These are phyloP conservation scores for Protobothrops flavoviridis DNA, from an alignment of 2,113 vertebrate species.

Conservation along the genomic window DNA sequence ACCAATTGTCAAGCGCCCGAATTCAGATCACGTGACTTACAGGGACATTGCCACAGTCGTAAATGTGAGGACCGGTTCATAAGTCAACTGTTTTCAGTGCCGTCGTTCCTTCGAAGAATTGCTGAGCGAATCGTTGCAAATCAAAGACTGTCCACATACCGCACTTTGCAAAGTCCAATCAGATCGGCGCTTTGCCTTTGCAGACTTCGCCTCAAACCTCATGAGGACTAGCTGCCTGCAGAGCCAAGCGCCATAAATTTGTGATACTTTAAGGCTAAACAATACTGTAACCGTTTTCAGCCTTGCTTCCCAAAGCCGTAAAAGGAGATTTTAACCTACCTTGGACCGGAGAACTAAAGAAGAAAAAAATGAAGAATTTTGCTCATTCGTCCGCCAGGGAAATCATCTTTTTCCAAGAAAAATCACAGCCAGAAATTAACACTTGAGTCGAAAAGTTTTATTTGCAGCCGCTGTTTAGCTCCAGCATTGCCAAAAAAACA, in stretches of 20 bases:
- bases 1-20: neutral
- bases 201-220: neutral
- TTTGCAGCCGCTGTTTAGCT: neutral
- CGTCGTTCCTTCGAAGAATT: neutral
- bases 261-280: neutral
- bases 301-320: neutral
- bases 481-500: neutral
- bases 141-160: neutral
- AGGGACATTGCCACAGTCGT: neutral
- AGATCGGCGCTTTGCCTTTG: neutral
- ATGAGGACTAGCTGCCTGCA: neutral
- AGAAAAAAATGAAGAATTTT: neutral
- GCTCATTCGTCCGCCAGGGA: neutral
- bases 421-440: neutral
- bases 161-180: neutral
- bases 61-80: neutral
- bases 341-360: neutral
- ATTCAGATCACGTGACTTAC: neutral
- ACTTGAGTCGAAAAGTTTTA: neutral
- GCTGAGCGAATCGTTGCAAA: neutral
- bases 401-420: neutral
- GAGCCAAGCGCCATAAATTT: neutral
- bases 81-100: neutral
- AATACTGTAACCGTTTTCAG: fast-evolving
- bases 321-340: neutral